A percentile compares a stretch with the other conserved stretches of the same genome.
Conservation (phyloP, 1,140 invertebrate species). For the Daktulosphaira vitifoliae region DNA sequence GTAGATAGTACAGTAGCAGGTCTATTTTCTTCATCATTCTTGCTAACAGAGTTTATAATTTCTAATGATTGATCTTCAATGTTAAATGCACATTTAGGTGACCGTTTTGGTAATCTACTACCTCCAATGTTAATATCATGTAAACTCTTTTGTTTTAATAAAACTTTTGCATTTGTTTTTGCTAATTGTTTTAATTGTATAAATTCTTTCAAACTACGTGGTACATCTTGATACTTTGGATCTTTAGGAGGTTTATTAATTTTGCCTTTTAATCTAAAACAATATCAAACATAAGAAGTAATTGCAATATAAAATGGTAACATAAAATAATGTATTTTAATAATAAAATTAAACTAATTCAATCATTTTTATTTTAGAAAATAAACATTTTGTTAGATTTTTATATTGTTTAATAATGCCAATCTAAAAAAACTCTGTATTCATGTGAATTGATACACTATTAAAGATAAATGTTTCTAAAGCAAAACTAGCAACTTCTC, state of each 20-base stretch:
- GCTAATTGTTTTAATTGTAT: slow-evolving; percentile 51
- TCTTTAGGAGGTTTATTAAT: slow-evolving; percentile 58
- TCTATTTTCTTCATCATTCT: slow-evolving; percentile 5
- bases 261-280: slow-evolving; percentile 53
- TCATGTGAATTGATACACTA: no score
- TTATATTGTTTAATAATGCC: no score
- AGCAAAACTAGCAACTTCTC: no score
- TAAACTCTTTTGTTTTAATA: slow-evolving; percentile 1
- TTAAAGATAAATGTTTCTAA: no score
- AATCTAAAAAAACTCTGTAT: no score
- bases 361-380: no score
- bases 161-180: slow-evolving; percentile 40
- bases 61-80: slow-evolving; percentile 11
- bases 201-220: slow-evolving; percentile 52
- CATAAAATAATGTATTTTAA: no score
- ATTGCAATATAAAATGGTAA: no score
- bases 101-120: slow-evolving; percentile 41
- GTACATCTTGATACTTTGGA: slow-evolving; percentile 55
- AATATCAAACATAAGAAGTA: no score
- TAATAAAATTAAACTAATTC: no score
- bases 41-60: not conserved
- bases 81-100: slow-evolving; percentile 37
- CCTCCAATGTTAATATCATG: slow-evolving; percentile 15
- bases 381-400: no score
- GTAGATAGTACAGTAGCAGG: not conserved